phyloP scores from a whole-genome alignment of 2,797 vertebrate species.

The Eospalax fontanierii region DNA sequence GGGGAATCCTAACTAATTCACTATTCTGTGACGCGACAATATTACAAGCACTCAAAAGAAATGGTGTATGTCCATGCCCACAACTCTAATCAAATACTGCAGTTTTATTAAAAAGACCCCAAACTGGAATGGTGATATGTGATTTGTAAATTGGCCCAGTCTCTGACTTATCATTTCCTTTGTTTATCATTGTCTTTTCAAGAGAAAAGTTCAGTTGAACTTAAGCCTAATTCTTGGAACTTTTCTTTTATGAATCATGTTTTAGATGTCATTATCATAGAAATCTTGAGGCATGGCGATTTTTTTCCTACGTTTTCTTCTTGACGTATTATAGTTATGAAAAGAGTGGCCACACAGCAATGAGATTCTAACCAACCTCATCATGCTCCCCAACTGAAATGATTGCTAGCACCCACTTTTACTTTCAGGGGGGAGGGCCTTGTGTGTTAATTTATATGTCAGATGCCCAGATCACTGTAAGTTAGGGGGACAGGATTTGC shows the following conservation, averaged over 20 bases:
- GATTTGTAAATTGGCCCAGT: neutral
- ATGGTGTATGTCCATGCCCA: no score
- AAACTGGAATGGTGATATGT: neutral
- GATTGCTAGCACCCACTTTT: neutral
- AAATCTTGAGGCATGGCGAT: neutral
- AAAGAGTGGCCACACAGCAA: neutral
- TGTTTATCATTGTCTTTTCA: neutral
- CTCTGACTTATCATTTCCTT: neutral
- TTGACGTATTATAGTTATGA: neutral
- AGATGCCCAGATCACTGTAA: neutral
- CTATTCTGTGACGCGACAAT: neutral
- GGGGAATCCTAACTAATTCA: neutral
- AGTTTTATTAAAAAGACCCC: neutral
- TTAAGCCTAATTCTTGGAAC: neutral
- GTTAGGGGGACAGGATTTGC: neutral
- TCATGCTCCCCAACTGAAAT: neutral
- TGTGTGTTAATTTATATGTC: neutral
- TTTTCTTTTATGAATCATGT: neutral
- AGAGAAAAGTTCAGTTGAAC: neutral
- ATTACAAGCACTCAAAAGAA: neutral
- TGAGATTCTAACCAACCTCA: neutral
- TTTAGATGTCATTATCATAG: constrained; percentile 12
- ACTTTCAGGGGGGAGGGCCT: neutral
- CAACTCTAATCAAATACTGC: neutral
- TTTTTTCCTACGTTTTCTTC: neutral